Conservation (phyloP, 64 coral and sea anemone species). For the Anthopleura sola region DNA sequence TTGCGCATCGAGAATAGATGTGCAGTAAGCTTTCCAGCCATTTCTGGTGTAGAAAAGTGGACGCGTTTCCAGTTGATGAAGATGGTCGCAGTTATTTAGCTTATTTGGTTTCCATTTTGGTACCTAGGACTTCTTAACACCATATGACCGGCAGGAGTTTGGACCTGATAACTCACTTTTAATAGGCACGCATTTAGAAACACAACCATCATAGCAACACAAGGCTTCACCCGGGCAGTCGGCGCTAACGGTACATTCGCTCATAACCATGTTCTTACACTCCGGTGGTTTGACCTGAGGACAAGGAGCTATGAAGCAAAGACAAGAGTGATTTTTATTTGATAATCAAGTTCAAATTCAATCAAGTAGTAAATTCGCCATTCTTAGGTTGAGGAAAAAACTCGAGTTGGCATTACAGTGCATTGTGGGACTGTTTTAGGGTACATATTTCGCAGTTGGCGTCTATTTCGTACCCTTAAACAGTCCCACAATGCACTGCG, state of each 20-base stretch:
- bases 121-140: neutral
- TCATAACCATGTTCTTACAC: slow-evolving; percentile 26
- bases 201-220: slow-evolving; percentile 23
- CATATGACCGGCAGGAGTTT: neutral
- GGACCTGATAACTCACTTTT: neutral
- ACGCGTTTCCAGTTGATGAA: neutral
- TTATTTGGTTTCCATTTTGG: neutral
- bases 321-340: no score
- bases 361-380: no score
- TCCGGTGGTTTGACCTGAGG: slow-evolving; percentile 11
- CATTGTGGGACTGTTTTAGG: no score
- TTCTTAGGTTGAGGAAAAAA: no score
- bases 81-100: no score
- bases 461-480: no score
- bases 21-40: neutral
- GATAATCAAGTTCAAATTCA: neutral
- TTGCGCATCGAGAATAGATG: no score
- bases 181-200: neutral
- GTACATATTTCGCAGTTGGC: no score
- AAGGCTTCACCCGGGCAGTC: neutral
- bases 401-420: no score
- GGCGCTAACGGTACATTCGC: neutral
- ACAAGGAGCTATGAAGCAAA: neutral
- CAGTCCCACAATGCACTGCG: no score
- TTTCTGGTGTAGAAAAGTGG: no score